These are phyloP conservation scores for Nothoprocta perdicaria DNA, from an alignment of 2,113 vertebrate species.

Conservation along the genomic window DNA sequence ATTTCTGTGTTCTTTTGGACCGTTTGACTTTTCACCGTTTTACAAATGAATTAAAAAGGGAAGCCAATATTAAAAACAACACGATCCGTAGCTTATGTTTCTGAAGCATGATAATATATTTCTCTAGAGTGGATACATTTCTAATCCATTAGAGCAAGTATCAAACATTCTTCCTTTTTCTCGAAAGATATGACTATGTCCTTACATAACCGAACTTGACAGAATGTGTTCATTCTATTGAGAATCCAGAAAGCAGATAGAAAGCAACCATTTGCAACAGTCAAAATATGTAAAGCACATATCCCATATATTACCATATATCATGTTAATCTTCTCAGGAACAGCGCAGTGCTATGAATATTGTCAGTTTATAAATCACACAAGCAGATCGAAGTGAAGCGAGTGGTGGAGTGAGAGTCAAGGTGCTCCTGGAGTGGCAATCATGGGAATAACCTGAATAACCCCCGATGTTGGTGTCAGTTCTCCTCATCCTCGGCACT, in stretches of 20 bases:
- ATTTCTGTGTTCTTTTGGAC: background rate
- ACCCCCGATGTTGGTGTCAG: accelerated
- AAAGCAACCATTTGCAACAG: conserved; percentile 8
- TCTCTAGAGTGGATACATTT: background rate
- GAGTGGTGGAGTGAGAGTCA: background rate
- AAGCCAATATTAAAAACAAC: background rate
- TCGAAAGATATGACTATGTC: background rate
- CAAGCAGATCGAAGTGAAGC: background rate
- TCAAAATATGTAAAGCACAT: conserved; percentile 1
- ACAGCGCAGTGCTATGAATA: background rate
- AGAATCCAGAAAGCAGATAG: background rate
- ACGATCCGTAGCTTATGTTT: background rate
- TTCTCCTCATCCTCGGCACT: accelerated
- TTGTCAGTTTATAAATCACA: background rate
- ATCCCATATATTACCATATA: conserved; percentile 15
- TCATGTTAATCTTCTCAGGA: background rate
- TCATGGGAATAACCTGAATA: background rate
- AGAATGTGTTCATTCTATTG: background rate
- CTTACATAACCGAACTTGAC: background rate
- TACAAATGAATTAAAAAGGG: background rate
- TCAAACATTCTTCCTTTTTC: background rate
- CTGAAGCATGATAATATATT: background rate
- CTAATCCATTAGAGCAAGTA: background rate
- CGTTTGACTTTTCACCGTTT: background rate
- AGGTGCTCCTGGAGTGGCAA: background rate